Evolutionary conservation across 1,140 invertebrate species (phyloP), one percentile per base, ranked within the genome.

Genomic region (Drosophila bifasciata): DNA sequence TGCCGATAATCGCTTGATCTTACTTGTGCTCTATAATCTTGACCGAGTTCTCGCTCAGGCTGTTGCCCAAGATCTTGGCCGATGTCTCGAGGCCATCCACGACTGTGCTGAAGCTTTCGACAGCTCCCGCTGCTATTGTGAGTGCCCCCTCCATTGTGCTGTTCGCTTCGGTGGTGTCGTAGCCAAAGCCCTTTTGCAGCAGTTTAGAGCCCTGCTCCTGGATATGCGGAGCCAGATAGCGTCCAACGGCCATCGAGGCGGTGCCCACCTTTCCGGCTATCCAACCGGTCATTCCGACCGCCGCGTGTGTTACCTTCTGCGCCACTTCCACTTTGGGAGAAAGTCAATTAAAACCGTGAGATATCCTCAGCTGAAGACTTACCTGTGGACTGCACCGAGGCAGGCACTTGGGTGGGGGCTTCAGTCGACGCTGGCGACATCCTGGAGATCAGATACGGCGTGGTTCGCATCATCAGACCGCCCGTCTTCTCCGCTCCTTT

Each of bases 1-100:
- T 4, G 39, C 0, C 21, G 11, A 13, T 8, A 6, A n/a, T 6
- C 32, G 32, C 32, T 93, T 95, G 7, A 17, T 61, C 80, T 50
- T 8, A 86, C 95, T 94, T 95, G 88, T 96, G 94, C 72, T 94
- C 90, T 44, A 96, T 94, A 45, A 95, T 93, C 69, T 94, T 93
- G 1, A 96, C 95, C 3, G 95, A 96, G 85, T 96, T 95, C 60
- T 95, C 91, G 17, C 94, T 93, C 8, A 96, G 74, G 84, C 92
- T 95, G 45, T 74, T 92, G 6, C 94, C 95, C 48, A 96, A 88
- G 40, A 94, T 93, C 51, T 92, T 92, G 6, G 95, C 95, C 9
- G 95, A 95, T 56, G 92, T 90, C 77, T 96, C 95, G n/a, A 96
- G 71, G 51, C 94, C 93, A 76, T 93, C 90, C 71, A 95, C 95